Evolutionary conservation across 2,888 invertebrate genomes (phyloP).

Genomic region (Agonum fuliginosum): DNA sequence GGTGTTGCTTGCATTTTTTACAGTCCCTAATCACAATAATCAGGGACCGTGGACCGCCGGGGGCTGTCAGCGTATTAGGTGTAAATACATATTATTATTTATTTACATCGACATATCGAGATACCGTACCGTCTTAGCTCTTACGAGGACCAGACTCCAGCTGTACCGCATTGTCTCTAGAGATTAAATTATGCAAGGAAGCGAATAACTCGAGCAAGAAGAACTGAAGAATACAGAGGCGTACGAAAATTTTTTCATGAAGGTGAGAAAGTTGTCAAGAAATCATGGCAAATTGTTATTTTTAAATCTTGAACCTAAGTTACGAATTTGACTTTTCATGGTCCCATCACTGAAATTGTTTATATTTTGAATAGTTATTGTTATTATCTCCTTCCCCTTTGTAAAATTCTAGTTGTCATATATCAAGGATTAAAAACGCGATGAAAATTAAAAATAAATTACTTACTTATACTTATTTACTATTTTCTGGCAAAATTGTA

Average conservation of each 20-base stretch:
- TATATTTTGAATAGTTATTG: no score
- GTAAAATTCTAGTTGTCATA: no score
- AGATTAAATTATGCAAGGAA: conserved; percentile 54
- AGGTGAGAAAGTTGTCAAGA: no score
- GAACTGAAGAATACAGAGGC: neutral
- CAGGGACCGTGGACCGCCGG: conserved; percentile 39
- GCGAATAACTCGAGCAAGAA: neutral
- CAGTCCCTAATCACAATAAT: conserved; percentile 56
- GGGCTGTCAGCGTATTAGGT: conserved; percentile 59
- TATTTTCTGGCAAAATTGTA: no score
- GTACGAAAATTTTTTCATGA: neutral
- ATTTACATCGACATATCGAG: conserved; percentile 53
- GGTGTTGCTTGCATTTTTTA: conserved; percentile 39
- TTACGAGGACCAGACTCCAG: neutral
- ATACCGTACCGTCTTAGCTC: conserved; percentile 29
- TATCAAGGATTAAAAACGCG: no score
- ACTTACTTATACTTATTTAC: no score
- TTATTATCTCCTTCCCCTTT: no score
- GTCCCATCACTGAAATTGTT: no score
- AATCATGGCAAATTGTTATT: no score
- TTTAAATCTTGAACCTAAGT: no score
- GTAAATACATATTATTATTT: conserved; percentile 62
- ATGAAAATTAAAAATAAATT: no score
- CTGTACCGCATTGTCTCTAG: conserved; percentile 1
- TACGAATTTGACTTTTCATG: no score